A percentile compares a stretch with the other conserved stretches of the same genome.
These are phyloP conservation scores for Hemistola chrysoprasaria DNA, from an alignment of 2,888 invertebrate species.

Conservation along the genomic window DNA sequence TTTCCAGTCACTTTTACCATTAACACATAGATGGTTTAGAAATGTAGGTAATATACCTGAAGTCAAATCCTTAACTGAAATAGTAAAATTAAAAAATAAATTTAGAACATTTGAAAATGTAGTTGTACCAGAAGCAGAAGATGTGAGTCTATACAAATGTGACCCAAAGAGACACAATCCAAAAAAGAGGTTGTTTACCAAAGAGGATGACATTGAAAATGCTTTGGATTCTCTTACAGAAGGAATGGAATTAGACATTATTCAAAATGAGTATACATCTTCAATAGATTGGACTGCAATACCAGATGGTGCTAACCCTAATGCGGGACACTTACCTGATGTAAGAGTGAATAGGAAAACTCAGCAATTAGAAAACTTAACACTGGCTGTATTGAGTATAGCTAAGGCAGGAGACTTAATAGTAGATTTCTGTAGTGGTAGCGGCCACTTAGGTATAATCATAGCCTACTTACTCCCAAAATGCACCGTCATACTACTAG, in stretches of 20 bases:
- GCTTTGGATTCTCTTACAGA: constrained; percentile 71
- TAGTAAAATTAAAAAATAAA: constrained; percentile 4
- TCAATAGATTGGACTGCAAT: constrained; percentile 86
- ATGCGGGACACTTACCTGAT: constrained; percentile 89
- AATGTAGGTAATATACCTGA: constrained; percentile 47
- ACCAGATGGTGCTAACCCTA: constrained; percentile 89
- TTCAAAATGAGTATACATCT: constrained; percentile 43
- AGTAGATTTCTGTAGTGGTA: constrained; percentile 97
- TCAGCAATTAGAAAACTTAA: constrained; percentile 93
- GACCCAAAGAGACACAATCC: constrained; percentile 90
- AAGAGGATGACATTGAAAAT: constrained; percentile 88
- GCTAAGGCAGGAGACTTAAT: constrained; percentile 86
- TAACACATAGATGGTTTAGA: constrained; percentile 84
- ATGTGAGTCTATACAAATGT: constrained; percentile 88
- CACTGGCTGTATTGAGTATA: constrained; percentile 87
- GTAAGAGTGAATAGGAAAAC: constrained; percentile 89
- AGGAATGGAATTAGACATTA: constrained; percentile 65
- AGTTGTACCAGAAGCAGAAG: constrained; percentile 72
- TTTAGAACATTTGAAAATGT: constrained; percentile 36
- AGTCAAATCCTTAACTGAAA: constrained; percentile 31
- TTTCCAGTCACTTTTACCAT: constrained; percentile 78
- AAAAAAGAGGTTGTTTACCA: constrained; percentile 87
- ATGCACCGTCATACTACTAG: constrained; percentile 90
- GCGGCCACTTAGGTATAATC: constrained; percentile 95
- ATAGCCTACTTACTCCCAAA: constrained; percentile 90